These are phyloP conservation scores for Drosophila monieri DNA, from an alignment of 2,888 invertebrate species.

Conservation along the genomic window DNA sequence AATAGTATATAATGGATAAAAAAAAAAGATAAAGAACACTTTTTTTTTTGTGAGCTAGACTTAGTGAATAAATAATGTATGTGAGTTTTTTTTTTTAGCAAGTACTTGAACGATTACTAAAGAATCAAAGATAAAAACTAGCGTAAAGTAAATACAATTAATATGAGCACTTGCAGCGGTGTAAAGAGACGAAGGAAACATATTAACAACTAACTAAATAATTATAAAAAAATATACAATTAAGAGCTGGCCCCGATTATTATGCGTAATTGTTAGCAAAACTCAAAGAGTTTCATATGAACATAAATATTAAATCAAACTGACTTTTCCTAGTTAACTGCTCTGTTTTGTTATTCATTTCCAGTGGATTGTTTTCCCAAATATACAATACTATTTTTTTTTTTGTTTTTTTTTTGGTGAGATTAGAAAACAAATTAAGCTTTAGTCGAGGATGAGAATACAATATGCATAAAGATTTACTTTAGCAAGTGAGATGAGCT, in stretches of 20 bases:
- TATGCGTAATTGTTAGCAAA: conserved; percentile 44
- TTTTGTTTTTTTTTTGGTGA: neutral
- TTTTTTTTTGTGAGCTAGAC: conserved; percentile 54
- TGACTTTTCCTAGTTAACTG: conserved; percentile 35
- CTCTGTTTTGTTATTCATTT: conserved; percentile 1
- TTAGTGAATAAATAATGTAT: conserved; percentile 34
- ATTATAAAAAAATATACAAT: conserved; percentile 22
- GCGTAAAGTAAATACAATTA: conserved; percentile 11
- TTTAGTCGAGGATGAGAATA: conserved; percentile 27
- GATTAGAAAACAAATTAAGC: conserved; percentile 40
- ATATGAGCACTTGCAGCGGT: conserved; percentile 2
- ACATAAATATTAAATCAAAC: conserved; percentile 1
- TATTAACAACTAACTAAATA: conserved; percentile 25
- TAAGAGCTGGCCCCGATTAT: conserved; percentile 23
- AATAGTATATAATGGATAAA: conserved; percentile 22
- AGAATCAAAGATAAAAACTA: conserved; percentile 23
- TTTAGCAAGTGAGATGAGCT: conserved; percentile 11
- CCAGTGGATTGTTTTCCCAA: conserved; percentile 26
- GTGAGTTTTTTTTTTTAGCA: conserved; percentile 50
- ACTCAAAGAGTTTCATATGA: conserved; percentile 78
- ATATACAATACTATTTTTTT: conserved; percentile 7
- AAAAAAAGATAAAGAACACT: conserved; percentile 37
- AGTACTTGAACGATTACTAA: conserved; percentile 17
- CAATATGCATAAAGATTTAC: neutral
- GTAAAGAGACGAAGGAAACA: conserved; percentile 16